phyloP scores from a whole-genome alignment of 2,888 invertebrate species.

The Meta bourneti region DNA sequence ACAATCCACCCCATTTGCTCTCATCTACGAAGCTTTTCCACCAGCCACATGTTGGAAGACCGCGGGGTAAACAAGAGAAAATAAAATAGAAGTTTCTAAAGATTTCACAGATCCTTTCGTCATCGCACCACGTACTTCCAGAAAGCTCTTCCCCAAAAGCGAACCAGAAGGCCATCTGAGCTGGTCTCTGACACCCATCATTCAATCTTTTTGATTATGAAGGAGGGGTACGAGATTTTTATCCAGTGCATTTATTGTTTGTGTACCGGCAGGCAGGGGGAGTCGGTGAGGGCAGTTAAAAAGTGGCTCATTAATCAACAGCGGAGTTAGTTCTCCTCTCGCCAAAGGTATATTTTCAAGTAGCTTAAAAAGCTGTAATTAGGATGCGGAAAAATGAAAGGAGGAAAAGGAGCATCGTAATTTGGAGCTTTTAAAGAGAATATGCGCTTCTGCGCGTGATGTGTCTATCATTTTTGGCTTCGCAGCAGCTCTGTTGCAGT shows the following conservation, averaged over 20 bases:
- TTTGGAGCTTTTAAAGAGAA: too few species aligned
- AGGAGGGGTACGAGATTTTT: constrained; percentile 29
- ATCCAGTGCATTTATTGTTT: constrained; percentile 45
- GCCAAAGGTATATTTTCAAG: neutral
- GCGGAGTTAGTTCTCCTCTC: too few species aligned
- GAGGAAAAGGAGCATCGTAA: too few species aligned
- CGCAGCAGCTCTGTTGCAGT: too few species aligned
- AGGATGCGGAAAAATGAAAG: neutral
- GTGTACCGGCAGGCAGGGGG: neutral
- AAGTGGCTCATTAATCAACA: constrained; percentile 17
- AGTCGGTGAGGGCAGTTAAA: too few species aligned
- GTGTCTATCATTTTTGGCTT: too few species aligned
- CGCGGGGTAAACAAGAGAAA: neutral
- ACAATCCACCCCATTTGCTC: too few species aligned
- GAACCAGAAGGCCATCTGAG: neutral
- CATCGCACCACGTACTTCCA: neutral
- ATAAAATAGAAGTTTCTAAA: too few species aligned
- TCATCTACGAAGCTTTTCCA: too few species aligned
- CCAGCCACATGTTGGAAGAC: too few species aligned
- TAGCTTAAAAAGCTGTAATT: constrained; percentile 1
- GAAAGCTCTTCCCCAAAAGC: neutral
- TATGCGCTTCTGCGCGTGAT: too few species aligned
- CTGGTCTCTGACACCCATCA: constrained; percentile 13
- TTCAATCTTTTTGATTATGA: constrained; percentile 22
- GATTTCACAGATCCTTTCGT: neutral